Base-by-base conservation (phyloP, 92 coral and sea anemone species). In the Epizoanthus stellaris region DNA sequence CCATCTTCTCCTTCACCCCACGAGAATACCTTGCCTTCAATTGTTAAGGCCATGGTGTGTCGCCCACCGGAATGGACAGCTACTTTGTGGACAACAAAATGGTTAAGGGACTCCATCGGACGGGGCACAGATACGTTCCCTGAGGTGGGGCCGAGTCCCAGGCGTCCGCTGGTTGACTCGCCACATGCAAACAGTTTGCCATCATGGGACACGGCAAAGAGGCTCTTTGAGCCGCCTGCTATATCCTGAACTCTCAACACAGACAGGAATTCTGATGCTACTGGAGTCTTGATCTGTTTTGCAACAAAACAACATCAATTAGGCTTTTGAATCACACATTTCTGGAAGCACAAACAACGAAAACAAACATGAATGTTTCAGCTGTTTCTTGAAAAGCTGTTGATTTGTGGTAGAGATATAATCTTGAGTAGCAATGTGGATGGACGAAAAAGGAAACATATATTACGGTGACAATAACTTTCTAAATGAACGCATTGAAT, bases 1-100 rank as follows among this genome's bases (percentile, higher is more conserved):
- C 99, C 99, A 85, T 96, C 98, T 79, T 96, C 99, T n/a, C 99
- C 99, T 70, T 96, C 99, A 14, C 99, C 99, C 99, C 99, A 96
- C 1, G 99, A 93, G 92, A 92, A 96, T 77, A 96, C 49, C 73
- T 94, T 94, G 25, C 99, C 99, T 70, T 94, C 95, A 16, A 91
- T 82, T 36, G 99, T 96, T 62, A 96, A 84, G 25, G 99, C 99
- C 97, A 96, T 94, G 53, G 96, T 85, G 82, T 96, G 99, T 0
- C 99, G 94, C 1, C 99, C 99, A 30, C 99, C 99, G 58, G 99
- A 96, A 85, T 96, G 99, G 34, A 93, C 98, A 4, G 94, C 91
- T 3, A 96, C 93, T 76, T 96, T 96, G 86, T 91, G 92, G 16
- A 96, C 96, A 16, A 91, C 87, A 59, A 92, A 91, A 86, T 86